Evolutionary conservation across 1,140 invertebrate species (phyloP).

Genomic region (Drosophila elegans): DNA sequence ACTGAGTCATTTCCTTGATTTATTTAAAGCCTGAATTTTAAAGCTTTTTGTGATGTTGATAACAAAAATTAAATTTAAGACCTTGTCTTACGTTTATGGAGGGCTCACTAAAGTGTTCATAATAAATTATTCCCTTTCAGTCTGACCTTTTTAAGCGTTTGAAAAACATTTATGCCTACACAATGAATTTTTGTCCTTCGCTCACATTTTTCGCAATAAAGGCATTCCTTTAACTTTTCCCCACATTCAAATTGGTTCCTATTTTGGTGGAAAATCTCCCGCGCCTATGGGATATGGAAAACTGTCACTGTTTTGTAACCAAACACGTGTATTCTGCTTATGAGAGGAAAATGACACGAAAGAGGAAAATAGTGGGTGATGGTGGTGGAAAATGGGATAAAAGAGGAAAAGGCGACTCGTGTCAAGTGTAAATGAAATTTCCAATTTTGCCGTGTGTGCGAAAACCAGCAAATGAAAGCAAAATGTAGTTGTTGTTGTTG

Average conservation of each 20-base stretch:
- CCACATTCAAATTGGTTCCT: conserved; percentile 27
- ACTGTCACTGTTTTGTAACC: conserved; percentile 51
- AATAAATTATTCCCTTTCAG: neutral
- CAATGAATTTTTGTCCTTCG: conserved; percentile 5
- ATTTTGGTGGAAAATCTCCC: conserved; percentile 34
- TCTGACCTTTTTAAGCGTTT: conserved; percentile 2
- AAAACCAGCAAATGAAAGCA: conserved; percentile 38
- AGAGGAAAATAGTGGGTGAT: conserved; percentile 6
- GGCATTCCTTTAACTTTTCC: conserved; percentile 1
- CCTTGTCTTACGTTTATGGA: neutral
- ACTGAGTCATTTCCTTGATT: conserved; percentile 2
- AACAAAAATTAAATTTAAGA: neutral
- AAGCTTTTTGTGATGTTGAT: neutral
- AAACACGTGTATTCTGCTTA: conserved; percentile 38
- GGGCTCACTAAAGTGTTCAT: neutral
- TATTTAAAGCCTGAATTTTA: neutral
- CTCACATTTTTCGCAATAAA: neutral
- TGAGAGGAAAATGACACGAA: conserved; percentile 36
- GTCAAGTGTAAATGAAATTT: conserved; percentile 80
- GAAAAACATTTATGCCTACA: neutral
- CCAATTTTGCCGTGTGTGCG: conserved; percentile 67
- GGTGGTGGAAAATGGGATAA: neutral
- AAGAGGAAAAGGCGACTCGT: conserved; percentile 20
- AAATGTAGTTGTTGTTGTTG: conserved; percentile 42
- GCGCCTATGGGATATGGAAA: conserved; percentile 35